A percentile compares a stretch with the other conserved stretches of the same genome.
Evolutionary conservation across 2,888 invertebrate genomes (phyloP).

Genomic region (Mactromeris polynyma): DNA sequence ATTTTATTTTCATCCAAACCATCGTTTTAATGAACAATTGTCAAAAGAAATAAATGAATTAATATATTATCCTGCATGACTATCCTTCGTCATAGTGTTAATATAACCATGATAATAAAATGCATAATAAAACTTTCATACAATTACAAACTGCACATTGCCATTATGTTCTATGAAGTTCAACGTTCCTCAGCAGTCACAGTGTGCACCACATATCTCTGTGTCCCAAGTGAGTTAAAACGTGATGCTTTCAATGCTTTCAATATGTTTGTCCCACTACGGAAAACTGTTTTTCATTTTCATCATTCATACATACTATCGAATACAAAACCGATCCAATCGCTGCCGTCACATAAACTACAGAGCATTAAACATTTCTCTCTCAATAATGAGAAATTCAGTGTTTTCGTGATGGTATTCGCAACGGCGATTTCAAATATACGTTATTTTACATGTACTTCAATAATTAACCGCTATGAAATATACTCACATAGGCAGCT

Average conservation of each 20-base stretch:
- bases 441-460: neutral
- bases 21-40: neutral
- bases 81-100: neutral
- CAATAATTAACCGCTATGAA: slow-evolving; percentile 3
- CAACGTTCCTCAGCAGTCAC: neutral
- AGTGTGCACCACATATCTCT: neutral
- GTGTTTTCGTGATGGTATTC: neutral
- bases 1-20: neutral
- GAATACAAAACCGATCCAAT: slow-evolving; percentile 8
- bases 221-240: neutral
- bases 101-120: neutral
- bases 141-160: neutral
- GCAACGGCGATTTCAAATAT: neutral
- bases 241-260: neutral
- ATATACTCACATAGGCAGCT: neutral
- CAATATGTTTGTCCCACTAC: neutral
- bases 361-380: neutral
- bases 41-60: neutral
- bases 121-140: neutral
- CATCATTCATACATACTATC: neutral
- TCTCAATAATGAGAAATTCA: neutral
- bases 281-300: neutral
- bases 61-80: neutral
- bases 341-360: neutral
- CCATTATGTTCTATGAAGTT: neutral